Conservation (phyloP, 2,113 vertebrate species). For the Atrichornis clamosus region DNA sequence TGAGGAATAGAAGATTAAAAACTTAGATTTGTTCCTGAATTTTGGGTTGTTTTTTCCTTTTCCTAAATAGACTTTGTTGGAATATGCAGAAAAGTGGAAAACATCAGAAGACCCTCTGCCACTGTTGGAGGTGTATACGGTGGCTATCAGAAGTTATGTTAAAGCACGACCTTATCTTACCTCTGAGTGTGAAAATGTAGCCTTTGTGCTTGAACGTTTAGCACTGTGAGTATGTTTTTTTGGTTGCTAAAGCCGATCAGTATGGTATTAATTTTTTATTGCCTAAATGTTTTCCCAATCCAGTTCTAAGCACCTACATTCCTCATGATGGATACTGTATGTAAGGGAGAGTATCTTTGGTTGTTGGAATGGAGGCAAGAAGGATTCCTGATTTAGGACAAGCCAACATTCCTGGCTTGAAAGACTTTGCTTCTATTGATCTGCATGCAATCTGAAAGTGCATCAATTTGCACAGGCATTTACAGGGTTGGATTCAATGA, state of each 20-base stretch:
- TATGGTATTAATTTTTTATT: neutral
- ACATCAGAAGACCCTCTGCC: constrained; percentile 87
- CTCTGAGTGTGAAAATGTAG: constrained; percentile 88
- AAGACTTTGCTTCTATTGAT: neutral
- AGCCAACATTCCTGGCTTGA: neutral
- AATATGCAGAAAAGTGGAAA: constrained; percentile 89
- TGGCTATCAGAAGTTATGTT: constrained; percentile 88
- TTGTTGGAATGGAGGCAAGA: neutral
- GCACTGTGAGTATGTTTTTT: constrained; percentile 85
- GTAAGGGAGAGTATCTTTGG: neutral
- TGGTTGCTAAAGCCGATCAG: neutral
- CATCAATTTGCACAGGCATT: neutral
- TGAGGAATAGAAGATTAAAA: neutral
- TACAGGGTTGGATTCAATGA: neutral
- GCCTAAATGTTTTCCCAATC: neutral
- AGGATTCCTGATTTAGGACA: neutral
- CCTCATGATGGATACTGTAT: neutral
- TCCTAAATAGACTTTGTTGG: constrained; percentile 84
- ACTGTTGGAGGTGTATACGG: constrained; percentile 87
- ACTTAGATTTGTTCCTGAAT: neutral
- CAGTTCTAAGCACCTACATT: neutral
- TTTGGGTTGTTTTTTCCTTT: neutral
- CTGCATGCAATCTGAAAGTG: neutral
- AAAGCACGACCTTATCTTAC: constrained; percentile 85
- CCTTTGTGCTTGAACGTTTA: constrained; percentile 89